Conservation (phyloP, 2,797 vertebrate genomes). For the Mycteria americana region DNA sequence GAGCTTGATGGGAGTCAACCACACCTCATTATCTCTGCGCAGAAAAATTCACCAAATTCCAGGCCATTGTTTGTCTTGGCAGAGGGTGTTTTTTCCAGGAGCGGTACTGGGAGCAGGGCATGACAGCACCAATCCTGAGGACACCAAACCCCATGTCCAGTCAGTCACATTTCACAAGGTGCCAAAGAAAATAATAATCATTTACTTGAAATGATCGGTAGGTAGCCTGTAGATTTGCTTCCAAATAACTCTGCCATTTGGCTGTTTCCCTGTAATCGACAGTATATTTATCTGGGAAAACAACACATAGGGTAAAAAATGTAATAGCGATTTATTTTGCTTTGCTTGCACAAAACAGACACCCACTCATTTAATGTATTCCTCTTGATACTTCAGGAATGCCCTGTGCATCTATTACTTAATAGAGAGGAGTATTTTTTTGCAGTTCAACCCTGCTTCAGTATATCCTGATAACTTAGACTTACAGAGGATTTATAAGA, state of each 20-base stretch:
- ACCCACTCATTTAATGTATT: background rate
- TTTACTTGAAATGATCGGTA: slow-evolving; percentile 13
- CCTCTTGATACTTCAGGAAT: background rate
- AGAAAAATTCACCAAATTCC: slow-evolving; percentile 18
- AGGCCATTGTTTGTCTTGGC: slow-evolving; percentile 21
- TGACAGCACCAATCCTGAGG: background rate
- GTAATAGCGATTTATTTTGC: background rate
- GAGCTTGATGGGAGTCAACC: slow-evolving; percentile 22
- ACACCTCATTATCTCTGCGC: slow-evolving; percentile 44
- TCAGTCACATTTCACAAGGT: background rate
- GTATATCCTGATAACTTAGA: background rate
- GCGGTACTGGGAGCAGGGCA: background rate
- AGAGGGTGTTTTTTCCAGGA: background rate
- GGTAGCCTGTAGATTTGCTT: background rate
- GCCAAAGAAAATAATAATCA: slow-evolving; percentile 33
- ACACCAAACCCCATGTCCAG: background rate
- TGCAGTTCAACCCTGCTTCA: background rate
- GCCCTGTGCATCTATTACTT: background rate
- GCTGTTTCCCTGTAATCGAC: background rate
- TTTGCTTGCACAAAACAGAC: slow-evolving; percentile 1
- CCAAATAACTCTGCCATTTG: background rate
- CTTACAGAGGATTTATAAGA: background rate
- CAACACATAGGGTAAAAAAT: background rate
- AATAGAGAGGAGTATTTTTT: background rate
- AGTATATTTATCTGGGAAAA: slow-evolving; percentile 14